A percentile compares a stretch with the other conserved stretches of the same genome.
These are phyloP conservation scores for Ceraclea dissimilis DNA, from an alignment of 2,888 invertebrate genomes.

Conservation along the genomic window DNA sequence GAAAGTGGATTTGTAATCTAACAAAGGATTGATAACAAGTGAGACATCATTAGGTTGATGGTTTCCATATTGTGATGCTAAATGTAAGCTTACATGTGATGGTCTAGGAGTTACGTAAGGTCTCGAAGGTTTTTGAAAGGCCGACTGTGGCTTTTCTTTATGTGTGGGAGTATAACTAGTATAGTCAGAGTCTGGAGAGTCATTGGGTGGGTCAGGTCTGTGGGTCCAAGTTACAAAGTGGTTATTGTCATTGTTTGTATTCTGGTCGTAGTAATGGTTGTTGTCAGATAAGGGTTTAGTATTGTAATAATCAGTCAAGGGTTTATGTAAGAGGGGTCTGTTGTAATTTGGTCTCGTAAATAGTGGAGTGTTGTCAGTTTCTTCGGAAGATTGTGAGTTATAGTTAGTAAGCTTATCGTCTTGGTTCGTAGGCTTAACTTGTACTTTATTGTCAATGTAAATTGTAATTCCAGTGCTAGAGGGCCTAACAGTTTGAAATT, in stretches of 20 bases:
- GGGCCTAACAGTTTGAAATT: conserved; percentile 12
- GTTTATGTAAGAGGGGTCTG: conserved; percentile 21
- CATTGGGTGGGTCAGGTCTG: conserved; percentile 9
- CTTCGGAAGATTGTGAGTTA: background rate
- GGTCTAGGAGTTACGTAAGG: conserved; percentile 10
- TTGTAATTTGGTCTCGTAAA: conserved; percentile 23
- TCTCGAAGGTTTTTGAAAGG: conserved; percentile 7
- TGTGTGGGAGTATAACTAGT: conserved; percentile 12
- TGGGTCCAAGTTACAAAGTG: conserved; percentile 16
- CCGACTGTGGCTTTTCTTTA: conserved; percentile 7
- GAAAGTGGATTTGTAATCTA: conserved; percentile 14
- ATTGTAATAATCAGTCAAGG: conserved; percentile 13
- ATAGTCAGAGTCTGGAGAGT: conserved; percentile 6
- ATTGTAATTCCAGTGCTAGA: conserved; percentile 23
- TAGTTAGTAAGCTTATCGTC: background rate
- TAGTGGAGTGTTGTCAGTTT: conserved; percentile 14
- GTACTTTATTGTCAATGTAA: conserved; percentile 22
- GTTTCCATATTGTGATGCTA: conserved; percentile 21
- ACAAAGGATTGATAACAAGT: conserved; percentile 22
- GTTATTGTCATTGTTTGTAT: conserved; percentile 9
- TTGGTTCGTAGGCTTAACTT: background rate
- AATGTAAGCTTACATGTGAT: conserved; percentile 18
- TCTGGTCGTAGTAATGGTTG: conserved; percentile 4
- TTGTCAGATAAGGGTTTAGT: conserved; percentile 13
- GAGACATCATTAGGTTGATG: conserved; percentile 19